Evolutionary conservation across 1,140 invertebrate genomes (phyloP).

Genomic region (Mactra quadrangularis): DNA sequence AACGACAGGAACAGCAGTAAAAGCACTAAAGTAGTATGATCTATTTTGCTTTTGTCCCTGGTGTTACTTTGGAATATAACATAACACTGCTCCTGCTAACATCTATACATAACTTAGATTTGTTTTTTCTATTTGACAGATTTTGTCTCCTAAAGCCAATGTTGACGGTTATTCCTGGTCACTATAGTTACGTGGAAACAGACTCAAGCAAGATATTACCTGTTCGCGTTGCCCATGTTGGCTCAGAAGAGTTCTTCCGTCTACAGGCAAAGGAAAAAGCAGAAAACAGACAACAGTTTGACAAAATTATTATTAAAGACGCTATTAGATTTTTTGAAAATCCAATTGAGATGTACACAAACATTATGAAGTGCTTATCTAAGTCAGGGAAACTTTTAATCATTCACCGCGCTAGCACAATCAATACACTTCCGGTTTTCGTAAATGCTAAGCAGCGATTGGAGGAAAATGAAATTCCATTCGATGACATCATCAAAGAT

Average conservation of each 20-base stretch:
- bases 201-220: constrained; percentile 74
- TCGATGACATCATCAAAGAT: constrained; percentile 77
- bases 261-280: constrained; percentile 61
- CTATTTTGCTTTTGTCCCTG: too few relatives aligned
- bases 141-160: constrained; percentile 81
- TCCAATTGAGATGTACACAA: constrained; percentile 72
- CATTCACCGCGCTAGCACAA: constrained; percentile 73
- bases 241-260: constrained; percentile 81
- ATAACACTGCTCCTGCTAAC: too few relatives aligned
- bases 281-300: constrained; percentile 71
- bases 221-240: constrained; percentile 76
- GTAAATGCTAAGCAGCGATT: constrained; percentile 74
- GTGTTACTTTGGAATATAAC: too few relatives aligned
- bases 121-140: too few relatives aligned
- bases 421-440: constrained; percentile 78
- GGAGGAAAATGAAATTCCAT: constrained; percentile 76
- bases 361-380: constrained; percentile 72
- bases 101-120: too few relatives aligned
- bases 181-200: constrained; percentile 78
- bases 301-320: constrained; percentile 79
- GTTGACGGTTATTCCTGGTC: constrained; percentile 76
- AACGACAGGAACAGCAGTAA: too few relatives aligned
- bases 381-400: constrained; percentile 75
- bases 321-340: constrained; percentile 75
- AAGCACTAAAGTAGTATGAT: too few relatives aligned